Evolutionary conservation across 2,888 invertebrate genomes (phyloP), one percentile per base, ranked within the genome.

Genomic region (Odontothrips loti): DNA sequence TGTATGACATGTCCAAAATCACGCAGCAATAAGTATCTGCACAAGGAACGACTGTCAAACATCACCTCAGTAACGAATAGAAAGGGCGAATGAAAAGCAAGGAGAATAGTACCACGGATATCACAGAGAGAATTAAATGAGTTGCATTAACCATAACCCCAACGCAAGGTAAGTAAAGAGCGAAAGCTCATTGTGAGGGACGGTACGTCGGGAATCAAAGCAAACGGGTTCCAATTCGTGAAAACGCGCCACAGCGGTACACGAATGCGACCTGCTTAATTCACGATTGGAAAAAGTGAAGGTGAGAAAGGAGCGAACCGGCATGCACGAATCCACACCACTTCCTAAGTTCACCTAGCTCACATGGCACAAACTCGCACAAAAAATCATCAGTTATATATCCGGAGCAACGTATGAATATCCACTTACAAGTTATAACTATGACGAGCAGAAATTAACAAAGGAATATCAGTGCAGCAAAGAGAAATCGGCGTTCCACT

Each of bases 251-350:
- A n/a, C 23, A 4, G 23, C n/a, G 68, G 3, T 6, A n/a, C 68
- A 68, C 2, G 6, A 6, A n/a, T 6, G 8, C 2, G 23, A n/a
- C n/a, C 23, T 23, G 27, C 75, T 68, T 68, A 68, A 23, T 27
- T 23, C 75, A 68, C 75, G 27, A 68, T 68, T n/a, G 27, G 6
- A 68, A 27, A 8, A n/a, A 4, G 79, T 2, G 29, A 79, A 2
- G 27, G 20, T 6, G 27, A 27, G n/a, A 27, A 80, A 3, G 47
- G 29, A 80, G 47, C 47, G 68, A 23, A 68, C 80, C 80, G 80
- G 80, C 80, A 80, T 80, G 80, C 63, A 68, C 3, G 75, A 68
- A 68, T 68, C 75, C n/a, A 23, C 20, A 20, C 34, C 79, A 79
- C 79, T n/a, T 23, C 27, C 68, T 4, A 68, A 27, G 68, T 68